Evolutionary conservation across 2,888 invertebrate species (phyloP).

Genomic region (Byasa hedistus): DNA sequence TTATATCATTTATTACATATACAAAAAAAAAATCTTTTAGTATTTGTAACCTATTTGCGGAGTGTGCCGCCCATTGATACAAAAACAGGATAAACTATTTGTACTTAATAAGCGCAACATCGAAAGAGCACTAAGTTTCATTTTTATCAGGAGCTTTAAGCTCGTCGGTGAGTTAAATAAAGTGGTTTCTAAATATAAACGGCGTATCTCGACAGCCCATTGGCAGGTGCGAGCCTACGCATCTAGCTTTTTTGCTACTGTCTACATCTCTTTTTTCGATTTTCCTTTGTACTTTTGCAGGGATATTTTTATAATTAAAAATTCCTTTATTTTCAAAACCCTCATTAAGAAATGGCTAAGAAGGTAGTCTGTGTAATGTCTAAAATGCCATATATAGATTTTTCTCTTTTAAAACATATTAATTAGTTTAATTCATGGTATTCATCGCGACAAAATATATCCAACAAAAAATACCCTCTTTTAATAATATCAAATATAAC

Average conservation of each 20-base stretch:
- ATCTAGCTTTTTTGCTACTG: conserved; percentile 60
- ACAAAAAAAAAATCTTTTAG: conserved; percentile 30
- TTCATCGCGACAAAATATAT: too few species aligned
- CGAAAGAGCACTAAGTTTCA: conserved; percentile 65
- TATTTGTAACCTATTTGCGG: conserved; percentile 44
- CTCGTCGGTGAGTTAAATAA: conserved; percentile 75
- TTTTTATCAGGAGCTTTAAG: conserved; percentile 74
- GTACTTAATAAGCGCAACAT: conserved; percentile 70
- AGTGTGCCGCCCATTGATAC: conserved; percentile 56
- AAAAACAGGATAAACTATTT: conserved; percentile 73
- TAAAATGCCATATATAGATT: neutral
- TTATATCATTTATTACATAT: neutral
- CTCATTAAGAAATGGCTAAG: neutral
- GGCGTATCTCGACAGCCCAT: conserved; percentile 74
- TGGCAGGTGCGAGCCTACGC: conserved; percentile 75
- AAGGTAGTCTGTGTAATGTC: neutral
- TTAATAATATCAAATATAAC: too few species aligned
- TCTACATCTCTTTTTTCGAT: conserved; percentile 49
- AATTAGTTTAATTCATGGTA: too few species aligned
- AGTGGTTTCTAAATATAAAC: conserved; percentile 79
- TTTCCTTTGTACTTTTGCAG: conserved; percentile 54
- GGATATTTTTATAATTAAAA: conserved; percentile 76
- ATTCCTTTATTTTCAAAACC: conserved; percentile 31
- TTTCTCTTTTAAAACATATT: too few species aligned
- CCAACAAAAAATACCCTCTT: too few species aligned